Percentiles rank a stretch among this genome's conserved stretches.
phyloP scores from a whole-genome alignment of 2,113 vertebrate genomes.

The Cromileptes altivelis region DNA sequence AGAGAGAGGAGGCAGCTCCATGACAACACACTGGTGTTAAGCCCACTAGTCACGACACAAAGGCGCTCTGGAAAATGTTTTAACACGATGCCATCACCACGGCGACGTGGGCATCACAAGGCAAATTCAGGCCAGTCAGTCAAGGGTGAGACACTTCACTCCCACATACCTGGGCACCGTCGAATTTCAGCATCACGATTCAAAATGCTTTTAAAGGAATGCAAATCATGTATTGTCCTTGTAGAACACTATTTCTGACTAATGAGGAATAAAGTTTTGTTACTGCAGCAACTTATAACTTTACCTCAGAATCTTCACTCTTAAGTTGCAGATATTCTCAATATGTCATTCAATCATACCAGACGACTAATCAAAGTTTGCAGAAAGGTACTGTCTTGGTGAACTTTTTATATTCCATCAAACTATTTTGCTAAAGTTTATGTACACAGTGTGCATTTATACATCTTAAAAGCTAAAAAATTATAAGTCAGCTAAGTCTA shows the following conservation, averaged over 20 bases:
- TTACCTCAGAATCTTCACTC: constrained; percentile 16
- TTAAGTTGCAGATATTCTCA: constrained; percentile 1
- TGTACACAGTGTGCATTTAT: too few relatives aligned
- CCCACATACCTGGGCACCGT: constrained; percentile 54
- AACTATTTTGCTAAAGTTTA: too few relatives aligned
- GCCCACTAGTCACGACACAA: constrained; percentile 71
- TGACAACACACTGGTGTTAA: constrained; percentile 33
- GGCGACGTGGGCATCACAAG: constrained; percentile 58
- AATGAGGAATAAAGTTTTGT: constrained; percentile 6
- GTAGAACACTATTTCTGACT: not conserved
- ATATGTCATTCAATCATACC: too few relatives aligned
- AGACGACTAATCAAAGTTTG: too few relatives aligned
- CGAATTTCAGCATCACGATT: constrained; percentile 63
- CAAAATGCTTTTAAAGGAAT: constrained; percentile 4
- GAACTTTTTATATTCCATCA: too few relatives aligned
- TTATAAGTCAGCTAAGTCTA: too few relatives aligned
- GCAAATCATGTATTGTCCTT: not conserved
- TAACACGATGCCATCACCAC: constrained; percentile 34
- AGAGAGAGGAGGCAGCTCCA: constrained; percentile 48
- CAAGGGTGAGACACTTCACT: constrained; percentile 64
- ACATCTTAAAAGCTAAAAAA: too few relatives aligned
- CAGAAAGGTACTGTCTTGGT: too few relatives aligned
- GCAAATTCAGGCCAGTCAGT: constrained; percentile 55
- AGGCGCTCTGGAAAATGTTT: constrained; percentile 32
- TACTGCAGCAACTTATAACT: not conserved